Conservation (phyloP, 2,888 invertebrate genomes). For the Drosophila algonquin region DNA sequence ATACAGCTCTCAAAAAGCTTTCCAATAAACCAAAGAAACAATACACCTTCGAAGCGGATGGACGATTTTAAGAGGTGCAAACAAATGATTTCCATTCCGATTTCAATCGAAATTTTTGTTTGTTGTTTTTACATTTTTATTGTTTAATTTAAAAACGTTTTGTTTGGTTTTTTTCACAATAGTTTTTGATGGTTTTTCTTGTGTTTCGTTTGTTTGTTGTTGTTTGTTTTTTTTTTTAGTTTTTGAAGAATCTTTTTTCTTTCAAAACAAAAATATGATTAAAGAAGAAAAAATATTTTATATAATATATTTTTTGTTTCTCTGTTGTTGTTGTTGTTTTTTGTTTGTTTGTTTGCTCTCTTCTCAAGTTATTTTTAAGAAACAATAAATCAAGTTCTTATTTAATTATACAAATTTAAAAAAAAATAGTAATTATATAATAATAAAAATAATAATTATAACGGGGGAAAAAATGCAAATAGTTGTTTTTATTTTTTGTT, state of each 20-base stretch:
- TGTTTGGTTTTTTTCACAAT: slow-evolving; percentile 74
- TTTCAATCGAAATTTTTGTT: slow-evolving; percentile 31
- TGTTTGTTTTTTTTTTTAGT: slow-evolving; percentile 21
- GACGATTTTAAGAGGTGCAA: not conserved
- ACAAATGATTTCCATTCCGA: not conserved
- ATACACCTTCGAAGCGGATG: no score
- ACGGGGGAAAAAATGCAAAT: slow-evolving; percentile 73
- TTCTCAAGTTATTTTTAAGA: slow-evolving; percentile 65
- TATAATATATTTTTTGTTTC: slow-evolving; percentile 60
- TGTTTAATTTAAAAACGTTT: slow-evolving; percentile 72
- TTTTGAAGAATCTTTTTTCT: slow-evolving; percentile 48
- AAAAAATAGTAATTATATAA: slow-evolving; percentile 76
- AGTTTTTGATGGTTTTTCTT: slow-evolving; percentile 52
- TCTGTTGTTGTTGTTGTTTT: slow-evolving; percentile 48
- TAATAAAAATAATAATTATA: slow-evolving; percentile 76
- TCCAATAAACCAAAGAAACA: not conserved
- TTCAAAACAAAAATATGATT: slow-evolving; percentile 67
- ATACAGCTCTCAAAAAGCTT: no score
- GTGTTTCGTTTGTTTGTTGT: slow-evolving; percentile 12
- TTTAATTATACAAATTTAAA: slow-evolving; percentile 76
- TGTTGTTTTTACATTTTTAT: slow-evolving; percentile 69
- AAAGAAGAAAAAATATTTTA: slow-evolving; percentile 66
- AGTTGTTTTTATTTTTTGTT: slow-evolving; percentile 32
- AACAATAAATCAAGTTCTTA: slow-evolving; percentile 74
- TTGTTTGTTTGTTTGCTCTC: slow-evolving; percentile 50